phyloP scores from a whole-genome alignment of 2,113 vertebrate genomes.

The Isichthys henryi region DNA sequence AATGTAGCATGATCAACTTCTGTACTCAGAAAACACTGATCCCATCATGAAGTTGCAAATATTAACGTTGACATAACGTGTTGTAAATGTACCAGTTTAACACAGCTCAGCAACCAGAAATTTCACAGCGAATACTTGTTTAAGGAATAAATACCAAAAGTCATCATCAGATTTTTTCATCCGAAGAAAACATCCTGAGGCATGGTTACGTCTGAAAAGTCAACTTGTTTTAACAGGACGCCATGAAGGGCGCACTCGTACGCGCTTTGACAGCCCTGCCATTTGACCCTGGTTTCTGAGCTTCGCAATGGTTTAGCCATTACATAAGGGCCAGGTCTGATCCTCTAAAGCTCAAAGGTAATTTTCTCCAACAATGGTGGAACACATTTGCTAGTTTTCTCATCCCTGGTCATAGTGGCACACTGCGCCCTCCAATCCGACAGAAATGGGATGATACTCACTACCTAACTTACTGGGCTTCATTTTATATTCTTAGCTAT shows the following conservation, averaged over 20 bases:
- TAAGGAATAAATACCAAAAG: slow-evolving; percentile 3
- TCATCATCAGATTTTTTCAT: not conserved
- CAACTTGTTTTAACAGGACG: slow-evolving; percentile 22
- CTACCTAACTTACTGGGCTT: not conserved
- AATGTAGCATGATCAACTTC: not conserved
- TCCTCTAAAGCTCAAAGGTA: not conserved
- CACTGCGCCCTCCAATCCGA: not conserved
- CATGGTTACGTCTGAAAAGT: not conserved
- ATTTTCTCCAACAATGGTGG: not conserved
- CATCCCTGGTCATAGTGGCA: not conserved
- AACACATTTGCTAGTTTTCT: not conserved
- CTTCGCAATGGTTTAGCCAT: not conserved
- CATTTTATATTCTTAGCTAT: not conserved
- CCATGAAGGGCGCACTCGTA: not conserved
- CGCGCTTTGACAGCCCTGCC: not conserved
- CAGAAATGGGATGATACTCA: not conserved
- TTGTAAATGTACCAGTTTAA: not conserved
- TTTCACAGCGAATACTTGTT: not conserved
- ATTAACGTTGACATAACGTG: not conserved
- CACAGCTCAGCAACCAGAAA: not conserved
- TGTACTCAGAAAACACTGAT: not conserved
- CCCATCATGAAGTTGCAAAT: not conserved
- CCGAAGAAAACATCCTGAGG: slow-evolving; percentile 6
- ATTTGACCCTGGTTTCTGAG: not conserved
- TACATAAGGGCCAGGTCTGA: not conserved